Conservation (phyloP, 2,888 invertebrate genomes). For the Buathra laborator region DNA sequence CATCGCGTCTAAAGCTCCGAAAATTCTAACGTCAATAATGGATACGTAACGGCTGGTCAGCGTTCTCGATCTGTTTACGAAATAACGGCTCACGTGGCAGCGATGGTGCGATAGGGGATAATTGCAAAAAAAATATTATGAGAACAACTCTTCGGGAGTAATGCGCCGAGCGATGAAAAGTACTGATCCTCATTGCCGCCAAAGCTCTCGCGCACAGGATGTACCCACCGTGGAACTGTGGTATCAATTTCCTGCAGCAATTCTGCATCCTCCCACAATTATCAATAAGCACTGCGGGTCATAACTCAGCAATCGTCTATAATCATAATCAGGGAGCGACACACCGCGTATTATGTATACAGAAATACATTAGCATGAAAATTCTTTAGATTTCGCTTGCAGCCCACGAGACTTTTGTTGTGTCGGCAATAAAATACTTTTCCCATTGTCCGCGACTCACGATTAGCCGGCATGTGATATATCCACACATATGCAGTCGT, state of each 20-base stretch:
- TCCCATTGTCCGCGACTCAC: background rate
- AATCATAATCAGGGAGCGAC: constrained; percentile 1
- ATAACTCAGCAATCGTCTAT: background rate
- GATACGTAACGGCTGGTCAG: too few species aligned
- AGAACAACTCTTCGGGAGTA: background rate
- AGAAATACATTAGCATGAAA: background rate
- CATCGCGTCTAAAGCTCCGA: too few species aligned
- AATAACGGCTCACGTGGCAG: too few species aligned
- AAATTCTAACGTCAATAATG: too few species aligned
- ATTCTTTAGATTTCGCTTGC: constrained; percentile 21
- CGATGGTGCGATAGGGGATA: too few species aligned
- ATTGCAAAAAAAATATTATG: background rate
- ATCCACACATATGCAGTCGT: background rate
- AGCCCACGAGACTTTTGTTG: constrained; percentile 33
- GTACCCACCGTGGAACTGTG: constrained; percentile 34
- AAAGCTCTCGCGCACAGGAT: constrained; percentile 32
- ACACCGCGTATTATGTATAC: background rate
- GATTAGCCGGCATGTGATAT: too few species aligned
- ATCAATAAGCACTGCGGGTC: constrained; percentile 57
- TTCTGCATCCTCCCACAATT: constrained; percentile 48
- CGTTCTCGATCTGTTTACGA: too few species aligned
- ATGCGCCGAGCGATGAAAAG: background rate
- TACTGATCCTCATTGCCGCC: background rate
- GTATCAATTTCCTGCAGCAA: constrained; percentile 49
- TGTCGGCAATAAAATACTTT: background rate